phyloP scores from a whole-genome alignment of 2,113 vertebrate genomes.

The Hydrochoerus hydrochaeris region DNA sequence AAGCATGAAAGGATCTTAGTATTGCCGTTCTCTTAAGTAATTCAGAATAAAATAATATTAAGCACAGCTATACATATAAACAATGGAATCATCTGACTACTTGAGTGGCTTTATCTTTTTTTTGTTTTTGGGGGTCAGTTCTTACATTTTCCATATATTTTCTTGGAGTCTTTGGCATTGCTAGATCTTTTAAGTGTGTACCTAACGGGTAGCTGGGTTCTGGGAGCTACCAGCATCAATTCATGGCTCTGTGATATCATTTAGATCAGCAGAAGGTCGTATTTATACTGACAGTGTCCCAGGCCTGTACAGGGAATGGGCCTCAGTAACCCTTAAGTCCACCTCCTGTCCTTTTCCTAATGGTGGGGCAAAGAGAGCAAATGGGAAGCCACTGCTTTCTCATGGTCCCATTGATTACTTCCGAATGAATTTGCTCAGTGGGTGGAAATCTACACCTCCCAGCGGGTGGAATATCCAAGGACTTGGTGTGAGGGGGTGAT shows the following conservation, averaged over 20 bases:
- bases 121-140: not conserved
- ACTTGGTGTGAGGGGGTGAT: not conserved
- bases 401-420: not conserved
- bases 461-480: not conserved
- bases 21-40: not conserved
- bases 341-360: not conserved
- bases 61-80: not conserved
- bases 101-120: not conserved
- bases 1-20: not conserved
- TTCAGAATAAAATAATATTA: not conserved
- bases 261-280: not conserved
- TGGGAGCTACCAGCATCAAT: not conserved
- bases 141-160: not conserved
- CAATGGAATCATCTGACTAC: not conserved
- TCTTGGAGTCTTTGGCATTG: not conserved
- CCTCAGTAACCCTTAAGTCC: not conserved
- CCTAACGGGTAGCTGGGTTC: not conserved
- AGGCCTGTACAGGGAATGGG: not conserved
- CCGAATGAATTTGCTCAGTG: not conserved
- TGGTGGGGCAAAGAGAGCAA: not conserved
- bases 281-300: not conserved
- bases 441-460: not conserved
- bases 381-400: not conserved
- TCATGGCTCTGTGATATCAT: rapidly evolving
- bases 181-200: not conserved